Evolutionary conservation across 2,888 invertebrate species (phyloP).

Genomic region (Myopa tessellatipennis): DNA sequence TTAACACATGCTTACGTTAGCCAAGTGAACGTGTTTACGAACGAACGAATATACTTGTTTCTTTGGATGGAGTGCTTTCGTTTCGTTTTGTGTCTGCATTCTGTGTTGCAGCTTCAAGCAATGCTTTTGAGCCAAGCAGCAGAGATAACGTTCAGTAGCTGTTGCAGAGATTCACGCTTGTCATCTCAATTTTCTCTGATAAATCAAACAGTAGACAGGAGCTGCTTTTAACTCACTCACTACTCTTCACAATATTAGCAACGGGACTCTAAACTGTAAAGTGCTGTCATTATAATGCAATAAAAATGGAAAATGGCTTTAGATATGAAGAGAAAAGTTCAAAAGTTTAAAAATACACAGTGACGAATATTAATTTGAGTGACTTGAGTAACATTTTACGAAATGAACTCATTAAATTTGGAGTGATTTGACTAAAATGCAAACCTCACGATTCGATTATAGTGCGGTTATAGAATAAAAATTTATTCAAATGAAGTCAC

Average conservation of each 20-base stretch:
- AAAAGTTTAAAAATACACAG: too few species aligned
- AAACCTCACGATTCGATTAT: slow-evolving; percentile 10
- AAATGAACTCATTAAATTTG: not conserved
- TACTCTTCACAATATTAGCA: not conserved
- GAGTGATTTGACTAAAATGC: not conserved
- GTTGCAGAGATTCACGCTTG: slow-evolving; percentile 3
- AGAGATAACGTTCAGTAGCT: slow-evolving; percentile 16
- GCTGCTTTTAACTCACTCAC: not conserved
- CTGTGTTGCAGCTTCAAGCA: not conserved
- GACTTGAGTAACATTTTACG: not conserved
- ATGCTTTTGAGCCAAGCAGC: not conserved
- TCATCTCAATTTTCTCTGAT: slow-evolving; percentile 26
- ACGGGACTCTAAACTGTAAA: too few species aligned
- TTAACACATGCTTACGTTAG: not conserved
- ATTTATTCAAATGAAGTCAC: slow-evolving; percentile 25
- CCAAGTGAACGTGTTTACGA: too few species aligned
- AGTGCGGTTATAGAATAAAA: not conserved
- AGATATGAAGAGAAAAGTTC: too few species aligned
- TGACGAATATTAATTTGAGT: not conserved
- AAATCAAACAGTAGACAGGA: not conserved
- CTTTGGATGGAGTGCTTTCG: too few species aligned
- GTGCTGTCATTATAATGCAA: too few species aligned
- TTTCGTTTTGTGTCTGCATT: not conserved
- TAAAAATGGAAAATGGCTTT: too few species aligned
- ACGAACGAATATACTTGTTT: not conserved